A percentile compares a stretch with the other conserved stretches of the same genome.
Conservation (phyloP, 2,888 invertebrate species). For the Caprella mutica region DNA sequence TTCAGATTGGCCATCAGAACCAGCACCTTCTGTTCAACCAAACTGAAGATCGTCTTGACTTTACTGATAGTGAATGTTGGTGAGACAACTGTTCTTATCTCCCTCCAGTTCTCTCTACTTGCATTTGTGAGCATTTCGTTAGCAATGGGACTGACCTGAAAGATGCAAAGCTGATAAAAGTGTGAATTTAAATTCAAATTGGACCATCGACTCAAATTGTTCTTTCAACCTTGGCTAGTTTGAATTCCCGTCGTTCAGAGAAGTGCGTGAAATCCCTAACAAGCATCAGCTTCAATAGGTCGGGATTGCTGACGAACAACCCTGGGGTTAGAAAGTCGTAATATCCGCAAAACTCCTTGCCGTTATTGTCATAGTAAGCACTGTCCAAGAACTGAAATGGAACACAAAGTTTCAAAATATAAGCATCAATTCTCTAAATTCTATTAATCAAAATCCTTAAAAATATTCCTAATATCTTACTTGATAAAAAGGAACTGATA, state of each 20-base stretch:
- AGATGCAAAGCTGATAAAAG: too few relatives aligned
- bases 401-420: not conserved
- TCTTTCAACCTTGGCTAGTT: constrained; percentile 18
- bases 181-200: too few relatives aligned
- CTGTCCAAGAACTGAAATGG: constrained; percentile 25
- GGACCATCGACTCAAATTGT: too few relatives aligned
- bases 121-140: constrained; percentile 33
- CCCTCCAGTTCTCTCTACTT: constrained; percentile 21
- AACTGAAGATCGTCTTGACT: constrained; percentile 16
- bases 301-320: constrained; percentile 27
- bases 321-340: constrained; percentile 28
- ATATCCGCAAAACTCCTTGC: constrained; percentile 24
- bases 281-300: constrained; percentile 23
- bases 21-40: constrained; percentile 13
- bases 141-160: constrained; percentile 32
- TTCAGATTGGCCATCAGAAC: not conserved
- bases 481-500: not conserved
- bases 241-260: constrained; percentile 19
- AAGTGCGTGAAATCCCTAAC: constrained; percentile 27
- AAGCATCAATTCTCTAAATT: not conserved
- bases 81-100: constrained; percentile 20
- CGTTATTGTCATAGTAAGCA: constrained; percentile 24
- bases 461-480: constrained; percentile 9
- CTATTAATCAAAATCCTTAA: not conserved
- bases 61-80: constrained; percentile 26